Conservation (phyloP, 2,797 vertebrate genomes). For the Peromyscus nudipes region DNA sequence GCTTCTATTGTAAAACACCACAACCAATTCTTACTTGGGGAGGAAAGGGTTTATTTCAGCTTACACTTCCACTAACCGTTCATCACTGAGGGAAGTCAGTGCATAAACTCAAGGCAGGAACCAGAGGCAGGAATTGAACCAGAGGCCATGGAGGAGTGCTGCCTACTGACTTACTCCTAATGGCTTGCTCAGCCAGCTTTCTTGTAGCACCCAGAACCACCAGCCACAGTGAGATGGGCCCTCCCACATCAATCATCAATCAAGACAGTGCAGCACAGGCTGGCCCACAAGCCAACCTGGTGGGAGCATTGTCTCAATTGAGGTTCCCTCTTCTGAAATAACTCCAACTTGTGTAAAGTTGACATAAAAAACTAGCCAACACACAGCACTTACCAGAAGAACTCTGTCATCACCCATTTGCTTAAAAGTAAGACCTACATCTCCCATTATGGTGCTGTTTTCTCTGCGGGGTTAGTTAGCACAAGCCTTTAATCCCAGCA, state of each 20-base stretch:
- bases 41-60: not conserved
- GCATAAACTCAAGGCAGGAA: not conserved
- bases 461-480: not conserved
- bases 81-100: not conserved
- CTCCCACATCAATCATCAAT: not conserved
- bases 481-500: not conserved
- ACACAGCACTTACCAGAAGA: not conserved
- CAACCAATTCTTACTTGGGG: not conserved
- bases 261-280: not conserved
- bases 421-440: not conserved
- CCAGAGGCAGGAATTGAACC: not conserved
- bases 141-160: not conserved
- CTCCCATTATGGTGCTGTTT: not conserved
- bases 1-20: not conserved
- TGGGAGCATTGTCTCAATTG: not conserved
- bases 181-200: not conserved
- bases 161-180: not conserved
- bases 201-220: not conserved
- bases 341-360: not conserved
- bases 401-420: not conserved
- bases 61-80: not conserved
- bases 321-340: not conserved
- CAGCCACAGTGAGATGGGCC: not conserved
- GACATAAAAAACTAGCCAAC: not conserved
- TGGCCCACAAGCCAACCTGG: not conserved